These are phyloP conservation scores for Actenoides hombroni DNA, from an alignment of 2,113 vertebrate species.

Conservation along the genomic window DNA sequence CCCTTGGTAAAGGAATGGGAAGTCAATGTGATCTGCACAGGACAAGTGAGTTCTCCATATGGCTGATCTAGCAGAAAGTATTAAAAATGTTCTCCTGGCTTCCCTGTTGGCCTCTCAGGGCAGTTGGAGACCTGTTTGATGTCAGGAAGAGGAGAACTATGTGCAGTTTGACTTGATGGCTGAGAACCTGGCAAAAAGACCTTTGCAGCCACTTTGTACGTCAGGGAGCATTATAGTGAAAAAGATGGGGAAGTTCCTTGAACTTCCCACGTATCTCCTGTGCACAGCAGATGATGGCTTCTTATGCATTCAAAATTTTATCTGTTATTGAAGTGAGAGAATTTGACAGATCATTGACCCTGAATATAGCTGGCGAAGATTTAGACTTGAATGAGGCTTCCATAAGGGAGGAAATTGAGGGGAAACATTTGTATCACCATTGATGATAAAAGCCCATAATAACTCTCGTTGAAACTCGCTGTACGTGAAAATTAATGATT, in stretches of 20 bases:
- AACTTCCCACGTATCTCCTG: rapidly evolving
- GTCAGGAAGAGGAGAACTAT: not conserved
- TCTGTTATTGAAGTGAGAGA: conserved; percentile 5
- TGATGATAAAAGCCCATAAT: not conserved
- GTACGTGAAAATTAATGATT: conserved; percentile 24
- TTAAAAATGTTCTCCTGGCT: not conserved
- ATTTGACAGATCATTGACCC: conserved; percentile 6
- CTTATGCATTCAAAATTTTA: not conserved
- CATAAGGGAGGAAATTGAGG: not conserved
- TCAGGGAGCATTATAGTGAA: not conserved
- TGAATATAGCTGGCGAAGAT: not conserved
- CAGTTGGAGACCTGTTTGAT: not conserved
- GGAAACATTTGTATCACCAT: not conserved
- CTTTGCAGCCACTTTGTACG: not conserved
- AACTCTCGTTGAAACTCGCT: conserved; percentile 14
- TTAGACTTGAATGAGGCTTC: not conserved
- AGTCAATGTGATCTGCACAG: not conserved
- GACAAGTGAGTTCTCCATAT: not conserved
- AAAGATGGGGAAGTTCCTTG: not conserved
- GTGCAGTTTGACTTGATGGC: not conserved
- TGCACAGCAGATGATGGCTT: not conserved
- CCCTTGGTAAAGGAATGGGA: not conserved
- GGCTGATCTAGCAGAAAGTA: not conserved
- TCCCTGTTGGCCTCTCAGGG: not conserved
- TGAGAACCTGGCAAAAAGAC: not conserved